Evolutionary conservation across 2,797 vertebrate genomes (phyloP).

Genomic region (Alca torda): DNA sequence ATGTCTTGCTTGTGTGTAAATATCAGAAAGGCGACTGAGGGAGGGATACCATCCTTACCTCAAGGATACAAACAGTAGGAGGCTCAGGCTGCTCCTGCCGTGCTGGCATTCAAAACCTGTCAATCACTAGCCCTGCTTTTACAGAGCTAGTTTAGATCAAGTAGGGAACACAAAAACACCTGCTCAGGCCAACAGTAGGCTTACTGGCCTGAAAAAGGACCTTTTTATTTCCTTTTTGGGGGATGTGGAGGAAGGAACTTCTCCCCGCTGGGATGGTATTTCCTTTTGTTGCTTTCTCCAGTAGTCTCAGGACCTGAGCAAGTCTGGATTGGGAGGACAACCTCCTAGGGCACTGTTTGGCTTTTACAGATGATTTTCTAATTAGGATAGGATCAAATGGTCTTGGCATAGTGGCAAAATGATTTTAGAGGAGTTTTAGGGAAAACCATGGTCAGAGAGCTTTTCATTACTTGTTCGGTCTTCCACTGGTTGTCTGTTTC

Average conservation of each 20-base stretch:
- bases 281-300: not conserved
- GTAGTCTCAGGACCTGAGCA: not conserved
- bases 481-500: not conserved
- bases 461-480: not conserved
- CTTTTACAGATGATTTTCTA: not conserved
- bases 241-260: not conserved
- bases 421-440: not conserved
- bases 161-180: not conserved
- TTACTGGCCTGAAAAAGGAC: not conserved
- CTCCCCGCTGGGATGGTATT: not conserved
- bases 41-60: not conserved
- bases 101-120: not conserved
- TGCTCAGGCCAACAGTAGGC: not conserved
- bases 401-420: not conserved
- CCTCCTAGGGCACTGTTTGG: not conserved
- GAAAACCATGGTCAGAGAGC: not conserved
- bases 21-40: not conserved
- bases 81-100: not conserved
- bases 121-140: not conserved
- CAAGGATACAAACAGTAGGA: not conserved
- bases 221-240: not conserved
- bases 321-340: not conserved
- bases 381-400: not conserved
- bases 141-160: not conserved
- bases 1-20: not conserved